A percentile compares a stretch with the other conserved stretches of the same genome.
Evolutionary conservation across 2,797 vertebrate genomes (phyloP).

Genomic region (Chiloscyllium punctatum): DNA sequence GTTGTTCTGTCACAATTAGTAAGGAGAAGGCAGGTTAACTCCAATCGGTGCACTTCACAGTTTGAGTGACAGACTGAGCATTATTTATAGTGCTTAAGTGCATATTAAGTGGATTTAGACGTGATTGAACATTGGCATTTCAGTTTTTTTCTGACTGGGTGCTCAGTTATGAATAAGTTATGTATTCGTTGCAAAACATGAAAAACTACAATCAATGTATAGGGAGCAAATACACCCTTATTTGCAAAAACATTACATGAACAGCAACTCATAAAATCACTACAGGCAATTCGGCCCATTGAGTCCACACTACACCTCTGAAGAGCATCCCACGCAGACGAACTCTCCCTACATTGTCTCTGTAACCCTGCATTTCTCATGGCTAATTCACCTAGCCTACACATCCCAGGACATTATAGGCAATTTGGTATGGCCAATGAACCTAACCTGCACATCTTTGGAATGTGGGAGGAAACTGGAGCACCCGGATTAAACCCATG

Average conservation of each 20-base stretch:
- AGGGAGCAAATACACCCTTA: background rate
- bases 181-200: background rate
- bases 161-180: background rate
- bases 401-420: too few relatives aligned
- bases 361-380: too few relatives aligned
- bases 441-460: too few relatives aligned
- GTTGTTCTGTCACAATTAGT: background rate
- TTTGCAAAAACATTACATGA: background rate
- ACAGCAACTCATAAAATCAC: background rate
- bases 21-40: background rate
- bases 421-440: too few relatives aligned
- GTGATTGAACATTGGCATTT: background rate
- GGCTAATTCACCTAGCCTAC: too few relatives aligned
- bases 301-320: too few relatives aligned
- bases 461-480: too few relatives aligned
- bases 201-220: background rate
- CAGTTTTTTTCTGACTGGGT: background rate
- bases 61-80: background rate
- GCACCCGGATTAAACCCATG: too few relatives aligned
- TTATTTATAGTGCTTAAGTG: slow-evolving; percentile 2
- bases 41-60: background rate
- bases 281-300: too few relatives aligned
- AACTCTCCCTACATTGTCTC: too few relatives aligned
- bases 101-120: background rate
- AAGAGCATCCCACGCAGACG: too few relatives aligned